Percentiles rank a stretch among this genome's conserved stretches.
phyloP scores from a whole-genome alignment of 2,888 invertebrate species.

The Agrochola litura region DNA sequence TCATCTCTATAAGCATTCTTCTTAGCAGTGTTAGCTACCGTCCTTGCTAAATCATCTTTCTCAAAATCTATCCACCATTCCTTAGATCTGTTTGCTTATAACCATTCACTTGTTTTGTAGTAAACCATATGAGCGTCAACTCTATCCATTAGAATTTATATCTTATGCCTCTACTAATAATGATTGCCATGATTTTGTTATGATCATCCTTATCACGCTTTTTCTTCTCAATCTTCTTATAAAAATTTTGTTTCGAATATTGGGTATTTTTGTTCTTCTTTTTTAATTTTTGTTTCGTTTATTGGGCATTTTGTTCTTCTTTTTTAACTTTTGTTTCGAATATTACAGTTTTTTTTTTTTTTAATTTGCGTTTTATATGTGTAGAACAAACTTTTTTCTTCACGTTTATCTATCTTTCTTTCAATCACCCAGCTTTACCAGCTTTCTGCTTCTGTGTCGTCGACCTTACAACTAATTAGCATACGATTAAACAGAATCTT shows the following conservation, averaged over 20 bases:
- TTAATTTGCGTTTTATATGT: too few species aligned
- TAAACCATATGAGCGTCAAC: neutral
- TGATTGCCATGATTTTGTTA: neutral
- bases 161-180: neutral
- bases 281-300: too few species aligned
- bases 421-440: neutral
- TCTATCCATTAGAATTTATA: neutral
- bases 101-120: neutral
- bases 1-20: neutral
- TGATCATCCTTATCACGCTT: neutral
- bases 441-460: neutral
- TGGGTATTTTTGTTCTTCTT: neutral
- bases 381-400: neutral
- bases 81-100: neutral
- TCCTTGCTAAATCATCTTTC: neutral
- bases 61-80: neutral
- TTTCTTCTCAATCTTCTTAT: neutral
- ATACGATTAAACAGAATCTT: neutral
- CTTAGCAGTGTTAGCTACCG: too few species aligned
- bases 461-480: neutral
- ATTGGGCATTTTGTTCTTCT: too few species aligned
- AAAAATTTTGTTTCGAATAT: neutral
- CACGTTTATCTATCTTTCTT: neutral
- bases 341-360: neutral
- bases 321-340: neutral